Evolutionary conservation across 2,113 vertebrate species (phyloP).

Genomic region (Cynoglossus semilaevis): DNA sequence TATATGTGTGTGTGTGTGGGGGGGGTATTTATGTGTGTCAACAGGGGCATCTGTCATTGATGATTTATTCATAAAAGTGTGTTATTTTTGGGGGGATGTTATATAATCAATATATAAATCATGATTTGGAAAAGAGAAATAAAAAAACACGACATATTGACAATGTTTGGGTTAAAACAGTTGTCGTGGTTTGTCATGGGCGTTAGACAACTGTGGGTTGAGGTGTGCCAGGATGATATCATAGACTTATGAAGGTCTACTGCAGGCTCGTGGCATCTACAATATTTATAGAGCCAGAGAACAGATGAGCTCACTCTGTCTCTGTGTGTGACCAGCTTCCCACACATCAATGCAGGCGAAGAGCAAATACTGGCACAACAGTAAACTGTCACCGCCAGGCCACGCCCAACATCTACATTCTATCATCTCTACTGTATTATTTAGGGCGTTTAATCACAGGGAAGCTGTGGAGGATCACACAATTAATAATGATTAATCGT

Average conservation of each 20-base stretch:
- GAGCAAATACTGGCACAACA: conserved; percentile 19
- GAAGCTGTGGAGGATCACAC: too few species aligned
- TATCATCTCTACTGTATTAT: conserved; percentile 36
- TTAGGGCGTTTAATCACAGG: too few species aligned
- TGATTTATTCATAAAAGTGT: too few species aligned
- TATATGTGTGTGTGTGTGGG: too few species aligned
- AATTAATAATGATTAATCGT: too few species aligned
- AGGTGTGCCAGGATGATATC: conserved; percentile 71
- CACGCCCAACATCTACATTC: conserved; percentile 42
- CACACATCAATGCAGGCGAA: conserved; percentile 22
- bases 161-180: conserved; percentile 30
- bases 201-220: conserved; percentile 53
- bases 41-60: too few species aligned
- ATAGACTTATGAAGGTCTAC: conserved; percentile 65
- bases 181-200: conserved; percentile 50
- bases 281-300: conserved; percentile 73
- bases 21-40: too few species aligned
- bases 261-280: conserved; percentile 70
- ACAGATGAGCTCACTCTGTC: conserved; percentile 74
- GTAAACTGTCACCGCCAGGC: conserved; percentile 52
- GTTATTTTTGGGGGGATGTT: too few species aligned
- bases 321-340: conserved; percentile 54
- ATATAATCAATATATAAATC: too few species aligned
- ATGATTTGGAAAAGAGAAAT: too few species aligned
- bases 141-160: not conserved